phyloP scores from a whole-genome alignment of 2,888 invertebrate species.

The Harpagoxenus sublaevis region DNA sequence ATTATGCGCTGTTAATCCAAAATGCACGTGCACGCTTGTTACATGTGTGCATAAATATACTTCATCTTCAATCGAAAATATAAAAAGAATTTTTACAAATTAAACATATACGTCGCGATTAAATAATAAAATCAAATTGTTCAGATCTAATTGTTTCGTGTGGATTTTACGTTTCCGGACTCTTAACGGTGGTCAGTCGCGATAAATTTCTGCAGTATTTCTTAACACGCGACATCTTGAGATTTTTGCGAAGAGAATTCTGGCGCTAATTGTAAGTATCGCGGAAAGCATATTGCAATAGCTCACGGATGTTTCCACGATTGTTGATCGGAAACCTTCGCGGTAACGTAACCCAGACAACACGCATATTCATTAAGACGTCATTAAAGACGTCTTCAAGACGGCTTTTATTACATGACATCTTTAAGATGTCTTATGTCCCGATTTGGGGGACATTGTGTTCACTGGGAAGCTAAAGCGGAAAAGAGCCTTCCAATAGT shows the following conservation, averaged over 20 bases:
- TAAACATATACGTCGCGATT: background rate
- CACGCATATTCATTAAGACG: no score
- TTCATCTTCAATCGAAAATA: background rate
- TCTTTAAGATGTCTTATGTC: no score
- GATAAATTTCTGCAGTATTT: background rate
- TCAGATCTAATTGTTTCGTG: background rate
- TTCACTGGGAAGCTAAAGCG: background rate
- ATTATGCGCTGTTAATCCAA: background rate
- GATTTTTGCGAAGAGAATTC: background rate
- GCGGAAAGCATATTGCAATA: background rate
- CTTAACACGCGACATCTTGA: background rate
- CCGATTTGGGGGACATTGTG: no score
- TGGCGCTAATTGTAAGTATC: background rate
- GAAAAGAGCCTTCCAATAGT: conserved; percentile 6
- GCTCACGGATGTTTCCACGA: conserved; percentile 3
- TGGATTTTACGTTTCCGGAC: background rate
- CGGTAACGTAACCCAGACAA: background rate
- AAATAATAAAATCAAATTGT: background rate
- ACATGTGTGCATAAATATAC: background rate
- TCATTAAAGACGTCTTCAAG: no score
- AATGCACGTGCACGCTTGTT: background rate
- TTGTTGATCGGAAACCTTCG: background rate
- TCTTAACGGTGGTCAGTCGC: background rate
- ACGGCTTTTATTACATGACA: no score
- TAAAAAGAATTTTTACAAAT: background rate